Base-by-base conservation (phyloP, 2,113 vertebrate genomes). In the Tragelaphus imberbis region DNA sequence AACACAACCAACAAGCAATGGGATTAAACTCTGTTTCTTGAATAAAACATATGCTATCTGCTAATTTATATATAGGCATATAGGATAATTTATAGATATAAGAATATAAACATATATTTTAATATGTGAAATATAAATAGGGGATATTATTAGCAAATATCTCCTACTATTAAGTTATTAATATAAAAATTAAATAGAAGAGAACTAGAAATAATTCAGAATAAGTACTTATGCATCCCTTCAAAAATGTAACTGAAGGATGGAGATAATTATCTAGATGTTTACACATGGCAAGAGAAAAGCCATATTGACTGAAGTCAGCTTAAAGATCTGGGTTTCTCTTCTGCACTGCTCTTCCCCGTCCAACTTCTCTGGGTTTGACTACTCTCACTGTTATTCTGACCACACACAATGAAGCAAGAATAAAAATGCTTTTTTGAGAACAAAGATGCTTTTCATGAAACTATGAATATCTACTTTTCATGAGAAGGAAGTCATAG, bases 391-490 rank as follows among this genome's bases (percentile, higher is more conserved):
- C 91, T 97, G 91, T 81, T 95, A 84, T 95, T 93, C 82, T 95
- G 96, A 91, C 91, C 86, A 71, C 84, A 93, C 58, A 95, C 88
- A 95, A 95, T 91, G 86, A 65, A 97, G 23, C 63, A 84, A 97
- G 61, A 84, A 80, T 91, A 55, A 94, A 88, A 93, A 97, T 92
- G 96, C 86, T 59, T 80, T 92, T 96, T 53, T 93, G 58, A 91
- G 89, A 44, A 97, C 97, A 98, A 98, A 97, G 97, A 94, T 92
- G 91, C 94, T 97, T 97, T 97, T 91, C 91, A 75, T 93, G 65
- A 94, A 95, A 91, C 51, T 71, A 93, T 96, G 94, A 97, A 92
- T 98, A 96, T 96, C 94, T 65, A 92, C 93, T 97, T 95, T 94
- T 96, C 95, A 97, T 84, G 63, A 61, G 81, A 82, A 97, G 95